Base-by-base conservation (phyloP, 2,888 invertebrate genomes). In the Amiota communis region DNA sequence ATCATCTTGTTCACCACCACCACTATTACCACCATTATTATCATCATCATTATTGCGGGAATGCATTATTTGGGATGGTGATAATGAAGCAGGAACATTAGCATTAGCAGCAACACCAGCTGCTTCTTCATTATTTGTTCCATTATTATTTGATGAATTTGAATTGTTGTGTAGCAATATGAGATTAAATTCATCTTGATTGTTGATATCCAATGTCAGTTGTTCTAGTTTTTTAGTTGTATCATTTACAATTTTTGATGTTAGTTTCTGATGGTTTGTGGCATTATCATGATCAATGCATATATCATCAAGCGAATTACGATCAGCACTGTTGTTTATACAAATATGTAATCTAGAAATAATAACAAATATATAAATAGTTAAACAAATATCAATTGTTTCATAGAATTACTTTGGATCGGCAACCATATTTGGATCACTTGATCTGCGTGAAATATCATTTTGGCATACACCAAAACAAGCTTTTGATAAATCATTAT, bases 351-450 rank as follows among this genome's bases (percentile, higher is more conserved):
- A 80, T 76, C 88, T 89, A 70, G 15, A 79, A 79, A 17, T 23
- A 15, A 11, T 71, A 69, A 8, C 49, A 48, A 11, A 61, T 61
- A 51, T 17, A 12, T 59, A 17, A 71, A 57, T 11, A 48, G 4
- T 3, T 51, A n/a, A 8, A 8, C 8, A 12, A 6, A 8, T 15
- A 65, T 15, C 17, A n/a, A 20, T 20, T 2, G 8, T 13, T 1
- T 36, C n/a, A n/a, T n/a, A n/a, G 9, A 20, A 17, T 8, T 13
- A 64, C 95, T 93, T 93, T 80, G 92, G 90, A 80, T 96, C 95
- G 20, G 94, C 92, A 51, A 93, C 92, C 86, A 97, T 92, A 89
- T 93, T 96, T 56, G 97, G 96, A 90, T 97, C 97, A 89, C 97
- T 97, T 79, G 94, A 94, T 77, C 97, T 92, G 74, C 97, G 91